Conservation (phyloP, 2,888 invertebrate genomes). For the Syritta pipiens region DNA sequence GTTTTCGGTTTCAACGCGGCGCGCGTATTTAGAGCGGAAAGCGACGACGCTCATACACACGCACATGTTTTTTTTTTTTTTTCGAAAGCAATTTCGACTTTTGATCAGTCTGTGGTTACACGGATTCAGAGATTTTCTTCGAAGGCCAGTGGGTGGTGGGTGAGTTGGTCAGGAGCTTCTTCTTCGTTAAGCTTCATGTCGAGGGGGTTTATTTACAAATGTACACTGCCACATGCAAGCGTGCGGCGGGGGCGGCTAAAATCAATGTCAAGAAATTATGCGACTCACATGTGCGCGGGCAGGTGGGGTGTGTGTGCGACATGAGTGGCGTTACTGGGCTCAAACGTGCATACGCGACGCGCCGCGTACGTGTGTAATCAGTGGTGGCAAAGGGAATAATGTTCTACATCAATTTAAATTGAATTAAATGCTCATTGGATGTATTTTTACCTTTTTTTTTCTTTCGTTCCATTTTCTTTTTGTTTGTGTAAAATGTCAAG, state of each 20-base stretch:
- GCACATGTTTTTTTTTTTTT: background rate
- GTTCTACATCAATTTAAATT: conserved; percentile 22
- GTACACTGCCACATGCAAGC: background rate
- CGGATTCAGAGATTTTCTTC: too few species aligned
- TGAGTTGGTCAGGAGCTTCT: too few species aligned
- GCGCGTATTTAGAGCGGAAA: conserved; percentile 63
- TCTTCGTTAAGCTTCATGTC: too few species aligned
- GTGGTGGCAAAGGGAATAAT: background rate
- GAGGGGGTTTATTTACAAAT: conserved; percentile 5
- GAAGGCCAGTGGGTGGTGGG: too few species aligned
- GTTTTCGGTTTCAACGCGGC: conserved; percentile 20
- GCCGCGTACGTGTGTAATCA: background rate
- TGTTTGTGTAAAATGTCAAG: too few species aligned
- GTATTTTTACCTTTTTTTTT: too few species aligned
- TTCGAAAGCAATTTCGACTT: too few species aligned
- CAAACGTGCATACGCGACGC: background rate
- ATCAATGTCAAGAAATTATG: conserved; percentile 22
- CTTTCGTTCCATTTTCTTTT: too few species aligned
- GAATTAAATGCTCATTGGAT: conserved; percentile 16
- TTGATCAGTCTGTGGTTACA: too few species aligned
- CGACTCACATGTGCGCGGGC: background rate
- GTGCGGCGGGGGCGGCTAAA: background rate
- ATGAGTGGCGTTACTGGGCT: too few species aligned
- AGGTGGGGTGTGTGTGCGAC: background rate
- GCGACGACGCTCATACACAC: conserved; percentile 6